Conservation (phyloP, 2,888 invertebrate genomes). For the Acanthosepion esculentum region DNA sequence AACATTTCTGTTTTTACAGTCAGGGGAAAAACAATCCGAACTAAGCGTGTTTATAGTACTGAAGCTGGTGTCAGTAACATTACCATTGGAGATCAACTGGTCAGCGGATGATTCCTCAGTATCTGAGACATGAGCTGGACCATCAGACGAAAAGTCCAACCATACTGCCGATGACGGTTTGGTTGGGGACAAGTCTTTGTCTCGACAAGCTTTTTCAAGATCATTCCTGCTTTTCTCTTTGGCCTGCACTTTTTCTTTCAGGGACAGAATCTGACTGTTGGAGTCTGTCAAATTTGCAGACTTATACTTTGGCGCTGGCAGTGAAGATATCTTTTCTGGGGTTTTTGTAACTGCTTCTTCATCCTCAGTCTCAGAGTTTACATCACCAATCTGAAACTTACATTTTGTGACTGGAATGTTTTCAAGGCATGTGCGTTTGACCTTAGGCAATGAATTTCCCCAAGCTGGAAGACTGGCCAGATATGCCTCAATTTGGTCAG, state of each 20-base stretch:
- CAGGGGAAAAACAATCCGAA: background rate
- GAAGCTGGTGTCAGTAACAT: background rate
- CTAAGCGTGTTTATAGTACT: background rate
- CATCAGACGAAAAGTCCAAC: background rate
- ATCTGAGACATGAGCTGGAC: background rate
- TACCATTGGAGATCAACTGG: background rate
- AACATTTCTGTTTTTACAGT: background rate
- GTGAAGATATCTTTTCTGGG: background rate
- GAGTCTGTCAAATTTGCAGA: background rate
- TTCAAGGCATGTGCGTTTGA: slow-evolving; percentile 43
- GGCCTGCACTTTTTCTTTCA: background rate
- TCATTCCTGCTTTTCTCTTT: background rate
- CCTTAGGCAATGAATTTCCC: slow-evolving; percentile 53
- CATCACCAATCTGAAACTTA: slow-evolving; percentile 63
- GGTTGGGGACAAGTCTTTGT: background rate
- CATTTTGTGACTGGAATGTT: slow-evolving; percentile 58
- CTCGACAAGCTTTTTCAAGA: background rate
- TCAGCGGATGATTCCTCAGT: background rate
- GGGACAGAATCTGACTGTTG: slow-evolving; percentile 49
- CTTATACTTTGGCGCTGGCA: background rate
- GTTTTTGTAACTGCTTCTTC: background rate
- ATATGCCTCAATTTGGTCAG: slow-evolving; percentile 66
- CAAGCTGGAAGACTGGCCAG: slow-evolving; percentile 60
- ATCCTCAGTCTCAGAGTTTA: slow-evolving; percentile 5
- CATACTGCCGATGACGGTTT: background rate